Percentiles rank a stretch among this genome's conserved stretches.
Conservation (phyloP, 2,888 invertebrate species). For the Harpagoxenus sublaevis region DNA sequence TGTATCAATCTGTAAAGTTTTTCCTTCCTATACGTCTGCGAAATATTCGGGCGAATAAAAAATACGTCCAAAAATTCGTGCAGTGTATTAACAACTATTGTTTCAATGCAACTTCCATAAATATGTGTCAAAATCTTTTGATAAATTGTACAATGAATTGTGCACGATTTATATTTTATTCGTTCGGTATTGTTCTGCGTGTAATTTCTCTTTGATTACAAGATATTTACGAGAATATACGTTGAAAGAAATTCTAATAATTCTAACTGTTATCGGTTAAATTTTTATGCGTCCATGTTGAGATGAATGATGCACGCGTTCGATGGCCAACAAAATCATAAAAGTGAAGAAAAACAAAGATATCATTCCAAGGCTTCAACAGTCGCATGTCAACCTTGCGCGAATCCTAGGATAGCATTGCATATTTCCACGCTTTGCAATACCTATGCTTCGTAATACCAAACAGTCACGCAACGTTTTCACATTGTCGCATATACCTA, state of each 20-base stretch:
- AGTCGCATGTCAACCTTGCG: conserved; percentile 33
- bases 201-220: background rate
- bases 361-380: conserved; percentile 15
- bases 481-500: conserved; percentile 5
- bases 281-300: background rate
- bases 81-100: background rate
- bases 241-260: background rate
- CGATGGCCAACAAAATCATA: background rate
- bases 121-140: background rate
- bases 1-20: background rate
- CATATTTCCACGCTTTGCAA: conserved; percentile 9
- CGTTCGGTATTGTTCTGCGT: background rate
- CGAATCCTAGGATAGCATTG: conserved; percentile 22
- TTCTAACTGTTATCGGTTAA: background rate
- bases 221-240: background rate
- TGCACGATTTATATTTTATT: background rate
- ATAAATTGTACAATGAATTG: background rate
- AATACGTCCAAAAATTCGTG: background rate
- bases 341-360: conserved; percentile 23
- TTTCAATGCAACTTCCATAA: conserved; percentile 7
- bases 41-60: background rate
- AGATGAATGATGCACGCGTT: background rate
- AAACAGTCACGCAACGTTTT: conserved; percentile 30
- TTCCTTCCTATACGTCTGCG: background rate
- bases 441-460: conserved; percentile 8